Conservation (phyloP, 2,888 invertebrate species). For the Nephrocerus scutellatus region DNA sequence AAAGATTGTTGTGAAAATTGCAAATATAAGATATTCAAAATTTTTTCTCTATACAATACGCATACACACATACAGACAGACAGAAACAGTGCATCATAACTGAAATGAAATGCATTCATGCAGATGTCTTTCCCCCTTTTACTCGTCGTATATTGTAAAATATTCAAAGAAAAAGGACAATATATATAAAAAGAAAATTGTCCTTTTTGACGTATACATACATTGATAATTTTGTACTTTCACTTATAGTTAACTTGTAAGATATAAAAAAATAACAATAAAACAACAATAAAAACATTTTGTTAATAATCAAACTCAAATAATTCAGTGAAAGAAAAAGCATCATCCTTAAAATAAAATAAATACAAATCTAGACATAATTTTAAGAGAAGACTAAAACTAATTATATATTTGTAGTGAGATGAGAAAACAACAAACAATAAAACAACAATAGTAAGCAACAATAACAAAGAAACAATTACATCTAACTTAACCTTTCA, state of each 20-base stretch:
- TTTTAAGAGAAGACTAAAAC: constrained; percentile 19
- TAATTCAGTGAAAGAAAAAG: constrained; percentile 12
- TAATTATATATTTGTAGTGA: constrained; percentile 20
- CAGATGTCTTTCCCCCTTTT: no score
- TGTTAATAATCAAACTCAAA: constrained; percentile 7
- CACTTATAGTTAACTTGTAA: constrained; percentile 13
- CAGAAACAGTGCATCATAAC: no score
- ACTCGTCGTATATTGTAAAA: no score
- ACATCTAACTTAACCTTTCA: constrained; percentile 35
- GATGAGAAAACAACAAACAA: constrained; percentile 20
- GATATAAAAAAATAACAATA: constrained; percentile 13
- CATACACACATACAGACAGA: constrained; percentile 6
- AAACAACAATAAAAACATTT: constrained; percentile 6
- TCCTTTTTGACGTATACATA: constrained; percentile 16
- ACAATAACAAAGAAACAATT: constrained; percentile 27
- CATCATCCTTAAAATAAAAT: constrained; percentile 17
- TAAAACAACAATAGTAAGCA: constrained; percentile 26
- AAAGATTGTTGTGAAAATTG: constrained; percentile 17
- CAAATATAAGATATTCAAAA: constrained; percentile 3
- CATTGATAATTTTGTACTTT: constrained; percentile 16
- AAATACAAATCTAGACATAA: constrained; percentile 18
- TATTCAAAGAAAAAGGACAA: constrained; percentile 2
- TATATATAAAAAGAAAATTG: constrained; percentile 11
- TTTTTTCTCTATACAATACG: no score
- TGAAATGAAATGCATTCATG: no score